These are phyloP conservation scores for Phalera bucephala DNA, from an alignment of 2,888 invertebrate genomes.

Conservation along the genomic window DNA sequence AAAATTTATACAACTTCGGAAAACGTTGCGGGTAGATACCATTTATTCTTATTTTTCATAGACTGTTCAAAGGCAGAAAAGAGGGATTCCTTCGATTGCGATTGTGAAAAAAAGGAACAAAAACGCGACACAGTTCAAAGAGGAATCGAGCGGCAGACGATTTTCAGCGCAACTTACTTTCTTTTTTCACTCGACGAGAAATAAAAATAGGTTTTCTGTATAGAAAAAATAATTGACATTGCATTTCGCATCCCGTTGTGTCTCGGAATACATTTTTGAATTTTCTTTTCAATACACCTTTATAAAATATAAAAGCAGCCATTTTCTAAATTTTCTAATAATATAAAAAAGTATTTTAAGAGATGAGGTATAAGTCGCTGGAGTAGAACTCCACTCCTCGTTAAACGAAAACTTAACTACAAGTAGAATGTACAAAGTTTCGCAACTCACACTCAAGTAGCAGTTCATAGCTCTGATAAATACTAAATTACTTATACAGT, in stretches of 20 bases:
- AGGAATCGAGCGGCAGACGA: conserved; percentile 26
- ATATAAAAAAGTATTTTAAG: too few species aligned
- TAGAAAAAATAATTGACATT: conserved; percentile 7
- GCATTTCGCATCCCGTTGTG: background rate
- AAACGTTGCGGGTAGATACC: conserved; percentile 33
- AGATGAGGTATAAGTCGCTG: too few species aligned
- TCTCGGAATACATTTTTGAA: too few species aligned
- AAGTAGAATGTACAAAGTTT: background rate
- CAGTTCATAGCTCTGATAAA: background rate
- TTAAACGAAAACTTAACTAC: too few species aligned
- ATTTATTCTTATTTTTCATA: conserved; percentile 47
- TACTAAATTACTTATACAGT: conserved; percentile 14
- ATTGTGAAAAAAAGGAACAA: conserved; percentile 30
- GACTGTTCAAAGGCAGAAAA: conserved; percentile 38
- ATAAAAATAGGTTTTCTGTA: conserved; percentile 24
- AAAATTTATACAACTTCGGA: conserved; percentile 27
- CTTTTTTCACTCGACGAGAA: conserved; percentile 27
- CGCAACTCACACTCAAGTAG: background rate
- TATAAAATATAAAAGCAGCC: too few species aligned
- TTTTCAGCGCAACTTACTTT: conserved; percentile 38
- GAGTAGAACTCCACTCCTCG: too few species aligned
- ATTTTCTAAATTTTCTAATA: too few species aligned
- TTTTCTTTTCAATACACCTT: too few species aligned
- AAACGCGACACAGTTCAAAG: conserved; percentile 27
- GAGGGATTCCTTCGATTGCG: conserved; percentile 39